phyloP scores from a whole-genome alignment of 2,888 invertebrate species.

The Octodonta nipae region DNA sequence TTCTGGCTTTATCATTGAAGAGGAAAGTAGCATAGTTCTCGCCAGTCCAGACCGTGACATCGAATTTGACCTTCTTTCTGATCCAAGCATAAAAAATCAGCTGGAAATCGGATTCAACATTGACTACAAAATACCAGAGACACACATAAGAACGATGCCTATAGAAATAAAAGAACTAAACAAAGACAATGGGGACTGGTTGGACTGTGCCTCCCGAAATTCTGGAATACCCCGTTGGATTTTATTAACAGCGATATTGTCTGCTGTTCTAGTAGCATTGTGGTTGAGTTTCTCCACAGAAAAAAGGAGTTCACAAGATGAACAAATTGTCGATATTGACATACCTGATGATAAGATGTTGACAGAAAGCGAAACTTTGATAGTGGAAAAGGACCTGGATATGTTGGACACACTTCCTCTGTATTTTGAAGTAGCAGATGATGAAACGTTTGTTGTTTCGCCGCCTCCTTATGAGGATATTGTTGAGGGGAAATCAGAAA shows the following conservation, averaged over 20 bases:
- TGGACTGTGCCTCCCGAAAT: conserved; percentile 35
- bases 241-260: conserved; percentile 33
- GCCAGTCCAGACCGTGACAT: conserved; percentile 27
- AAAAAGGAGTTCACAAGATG: conserved; percentile 16
- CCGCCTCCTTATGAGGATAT: not conserved
- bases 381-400: conserved; percentile 11
- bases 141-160: conserved; percentile 31
- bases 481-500: too few species aligned
- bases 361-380: conserved; percentile 13
- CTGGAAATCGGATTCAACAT: conserved; percentile 26
- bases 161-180: conserved; percentile 19
- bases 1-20: conserved; percentile 19
- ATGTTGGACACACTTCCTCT: conserved; percentile 6
- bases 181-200: conserved; percentile 25
- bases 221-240: conserved; percentile 39
- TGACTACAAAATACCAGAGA: conserved; percentile 32
- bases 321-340: conserved; percentile 12
- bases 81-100: conserved; percentile 29
- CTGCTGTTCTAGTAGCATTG: conserved; percentile 36
- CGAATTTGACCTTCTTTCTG: conserved; percentile 27
- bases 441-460: too few species aligned
- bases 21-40: conserved; percentile 17
- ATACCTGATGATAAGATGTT: conserved; percentile 17
- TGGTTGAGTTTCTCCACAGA: conserved; percentile 36
- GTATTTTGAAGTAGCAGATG: too few species aligned